These are phyloP conservation scores for Nyctereutes procyonoides DNA, from an alignment of 2,113 vertebrate species.

Conservation along the genomic window DNA sequence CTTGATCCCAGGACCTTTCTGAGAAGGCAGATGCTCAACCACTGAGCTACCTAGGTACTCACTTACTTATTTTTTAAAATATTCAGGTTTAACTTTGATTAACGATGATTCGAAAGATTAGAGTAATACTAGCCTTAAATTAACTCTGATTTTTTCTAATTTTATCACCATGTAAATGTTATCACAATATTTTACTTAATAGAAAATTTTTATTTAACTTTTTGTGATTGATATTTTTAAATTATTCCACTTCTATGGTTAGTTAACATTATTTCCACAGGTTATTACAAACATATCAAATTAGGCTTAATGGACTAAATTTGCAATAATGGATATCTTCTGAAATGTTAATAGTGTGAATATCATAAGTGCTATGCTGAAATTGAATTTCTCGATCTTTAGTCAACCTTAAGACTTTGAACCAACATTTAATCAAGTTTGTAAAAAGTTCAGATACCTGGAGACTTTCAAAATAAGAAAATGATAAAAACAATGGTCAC, in stretches of 20 bases:
- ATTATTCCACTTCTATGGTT: background rate
- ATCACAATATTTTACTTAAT: background rate
- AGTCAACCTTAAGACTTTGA: background rate
- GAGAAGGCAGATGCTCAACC: no score
- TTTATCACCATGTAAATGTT: background rate
- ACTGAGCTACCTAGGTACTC: no score
- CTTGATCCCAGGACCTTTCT: no score
- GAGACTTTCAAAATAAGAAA: background rate
- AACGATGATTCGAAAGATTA: background rate
- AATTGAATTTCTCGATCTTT: background rate
- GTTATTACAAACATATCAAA: constrained; percentile 6
- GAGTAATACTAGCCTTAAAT: background rate
- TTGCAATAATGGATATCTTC: background rate
- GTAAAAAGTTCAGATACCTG: background rate
- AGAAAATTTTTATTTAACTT: background rate
- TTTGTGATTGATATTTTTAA: background rate
- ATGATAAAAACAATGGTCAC: background rate
- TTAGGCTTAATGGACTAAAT: background rate
- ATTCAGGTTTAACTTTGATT: background rate
- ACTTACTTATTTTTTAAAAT: background rate
- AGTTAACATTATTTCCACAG: background rate
- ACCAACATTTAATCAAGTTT: background rate
- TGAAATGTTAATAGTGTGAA: background rate
- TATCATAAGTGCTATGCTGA: background rate
- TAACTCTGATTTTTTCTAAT: background rate